Evolutionary conservation across 2,797 vertebrate genomes (phyloP).

Genomic region (Gorsachius magnificus): DNA sequence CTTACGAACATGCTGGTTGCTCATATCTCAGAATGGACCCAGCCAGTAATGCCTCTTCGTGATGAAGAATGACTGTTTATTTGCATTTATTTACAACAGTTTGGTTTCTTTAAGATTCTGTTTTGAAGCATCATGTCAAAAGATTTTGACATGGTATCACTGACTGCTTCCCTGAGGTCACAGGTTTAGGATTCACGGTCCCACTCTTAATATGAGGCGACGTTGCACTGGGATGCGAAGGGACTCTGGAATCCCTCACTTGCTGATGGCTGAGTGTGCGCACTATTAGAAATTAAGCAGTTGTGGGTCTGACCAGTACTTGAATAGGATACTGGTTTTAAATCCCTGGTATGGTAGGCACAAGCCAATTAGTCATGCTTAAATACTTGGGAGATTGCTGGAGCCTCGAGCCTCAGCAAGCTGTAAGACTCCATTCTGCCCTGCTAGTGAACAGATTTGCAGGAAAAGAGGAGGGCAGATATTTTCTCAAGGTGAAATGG

Average conservation of each 20-base stretch:
- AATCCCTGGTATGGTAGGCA: not conserved
- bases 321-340: not conserved
- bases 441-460: not conserved
- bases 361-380: slow-evolving; percentile 15
- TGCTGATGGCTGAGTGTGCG: not conserved
- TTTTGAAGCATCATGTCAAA: not conserved
- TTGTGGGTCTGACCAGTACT: not conserved
- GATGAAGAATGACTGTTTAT: not conserved
- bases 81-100: not conserved
- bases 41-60: not conserved
- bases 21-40: not conserved
- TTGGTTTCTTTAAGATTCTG: not conserved
- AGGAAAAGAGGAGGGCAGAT: not conserved
- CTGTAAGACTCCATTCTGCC: not conserved
- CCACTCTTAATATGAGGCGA: not conserved
- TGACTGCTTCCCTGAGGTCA: not conserved
- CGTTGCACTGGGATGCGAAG: not conserved
- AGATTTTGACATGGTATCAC: not conserved
- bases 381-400: not conserved
- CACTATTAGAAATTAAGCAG: not conserved
- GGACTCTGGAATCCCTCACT: not conserved
- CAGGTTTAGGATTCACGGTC: not conserved
- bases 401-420: not conserved
- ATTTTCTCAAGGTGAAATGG: slow-evolving; percentile 5
- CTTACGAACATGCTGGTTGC: not conserved